A percentile compares a stretch with the other conserved stretches of the same genome.
Evolutionary conservation across 2,797 vertebrate genomes (phyloP).

Genomic region (Menidia menidia): DNA sequence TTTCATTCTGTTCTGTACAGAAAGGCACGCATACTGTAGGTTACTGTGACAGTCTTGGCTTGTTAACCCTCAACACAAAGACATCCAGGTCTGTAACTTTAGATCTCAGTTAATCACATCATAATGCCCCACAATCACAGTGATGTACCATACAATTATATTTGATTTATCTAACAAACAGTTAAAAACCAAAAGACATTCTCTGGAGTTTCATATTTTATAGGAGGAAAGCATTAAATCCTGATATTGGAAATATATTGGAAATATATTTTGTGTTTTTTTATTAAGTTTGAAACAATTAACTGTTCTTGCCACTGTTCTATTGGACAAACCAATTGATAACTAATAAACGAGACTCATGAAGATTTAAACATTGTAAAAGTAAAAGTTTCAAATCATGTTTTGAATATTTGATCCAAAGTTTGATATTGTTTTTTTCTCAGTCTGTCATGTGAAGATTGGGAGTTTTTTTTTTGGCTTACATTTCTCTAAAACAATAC

Average conservation of each 20-base stretch:
- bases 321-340: background rate
- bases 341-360: background rate
- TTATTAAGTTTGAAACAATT: background rate
- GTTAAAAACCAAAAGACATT: constrained; percentile 1
- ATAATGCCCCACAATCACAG: constrained; percentile 1
- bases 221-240: background rate
- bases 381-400: no score
- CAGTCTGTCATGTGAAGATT: background rate
- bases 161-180: background rate
- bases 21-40: constrained; percentile 25
- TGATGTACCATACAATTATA: background rate
- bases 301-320: no score
- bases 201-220: background rate
- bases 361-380: background rate
- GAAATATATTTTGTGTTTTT: background rate
- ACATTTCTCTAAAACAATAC: no score
- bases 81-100: constrained; percentile 1
- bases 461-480: background rate
- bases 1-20: constrained; percentile 30
- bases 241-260: background rate
- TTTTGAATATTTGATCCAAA: background rate
- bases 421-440: background rate
- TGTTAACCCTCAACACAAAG: constrained; percentile 9
- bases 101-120: constrained; percentile 24
- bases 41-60: constrained; percentile 12